Percentiles rank a stretch among this genome's conserved stretches.
phyloP scores from a whole-genome alignment of 2,888 invertebrate species.

The Andrena minutula region DNA sequence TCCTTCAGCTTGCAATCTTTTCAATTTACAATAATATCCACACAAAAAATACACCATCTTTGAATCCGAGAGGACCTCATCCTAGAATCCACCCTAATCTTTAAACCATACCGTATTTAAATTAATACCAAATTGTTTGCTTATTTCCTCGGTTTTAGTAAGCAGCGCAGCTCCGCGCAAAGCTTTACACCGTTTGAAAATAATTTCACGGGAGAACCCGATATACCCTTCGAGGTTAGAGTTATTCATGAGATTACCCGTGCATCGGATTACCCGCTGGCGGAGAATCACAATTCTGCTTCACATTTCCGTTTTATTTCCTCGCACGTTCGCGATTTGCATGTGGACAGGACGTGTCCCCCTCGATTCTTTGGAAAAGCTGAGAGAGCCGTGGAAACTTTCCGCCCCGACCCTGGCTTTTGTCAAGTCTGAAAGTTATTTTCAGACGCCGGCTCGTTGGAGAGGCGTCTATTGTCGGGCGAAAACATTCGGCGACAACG shows the following conservation, averaged over 20 bases:
- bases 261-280: conserved; percentile 28
- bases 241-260: conserved; percentile 30
- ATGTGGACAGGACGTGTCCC: conserved; percentile 25
- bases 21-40: no score
- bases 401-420: not conserved
- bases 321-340: conserved; percentile 44
- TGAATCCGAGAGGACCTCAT: no score
- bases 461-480: not conserved
- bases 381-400: conserved; percentile 13
- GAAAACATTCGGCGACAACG: conserved; percentile 34
- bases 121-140: no score
- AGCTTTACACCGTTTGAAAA: not conserved
- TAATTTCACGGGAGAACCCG: conserved; percentile 7
- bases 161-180: no score
- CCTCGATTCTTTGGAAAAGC: conserved; percentile 37
- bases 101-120: no score
- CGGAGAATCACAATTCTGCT: conserved; percentile 51
- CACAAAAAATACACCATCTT: no score
- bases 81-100: no score
- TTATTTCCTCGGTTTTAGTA: no score
- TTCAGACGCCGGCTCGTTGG: not conserved
- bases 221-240: not conserved
- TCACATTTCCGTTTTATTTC: conserved; percentile 40
- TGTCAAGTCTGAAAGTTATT: conserved; percentile 22
- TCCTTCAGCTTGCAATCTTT: no score